phyloP scores from a whole-genome alignment of 2,888 invertebrate genomes.

The Apamea crenata region DNA sequence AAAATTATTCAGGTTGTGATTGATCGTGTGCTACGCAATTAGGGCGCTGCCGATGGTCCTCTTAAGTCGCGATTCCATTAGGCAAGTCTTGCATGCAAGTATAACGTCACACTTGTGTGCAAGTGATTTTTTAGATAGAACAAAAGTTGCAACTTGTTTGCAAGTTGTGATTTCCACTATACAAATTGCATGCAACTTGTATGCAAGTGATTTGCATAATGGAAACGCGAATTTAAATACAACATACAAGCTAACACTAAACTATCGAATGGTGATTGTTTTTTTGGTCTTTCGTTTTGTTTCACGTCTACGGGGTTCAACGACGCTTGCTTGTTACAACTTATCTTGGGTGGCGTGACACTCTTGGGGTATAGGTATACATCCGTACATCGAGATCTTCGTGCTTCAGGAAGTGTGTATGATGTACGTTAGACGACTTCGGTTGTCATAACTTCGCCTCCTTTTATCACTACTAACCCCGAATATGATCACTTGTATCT shows the following conservation, averaged over 20 bases:
- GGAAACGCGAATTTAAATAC: too few relatives aligned
- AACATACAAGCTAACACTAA: neutral
- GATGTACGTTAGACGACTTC: neutral
- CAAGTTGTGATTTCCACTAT: too few relatives aligned
- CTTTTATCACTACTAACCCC: neutral
- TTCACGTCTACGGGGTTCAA: neutral
- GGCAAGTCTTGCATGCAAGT: too few relatives aligned
- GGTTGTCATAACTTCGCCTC: neutral
- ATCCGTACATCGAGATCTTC: slow-evolving; percentile 18
- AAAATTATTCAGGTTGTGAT: too few relatives aligned
- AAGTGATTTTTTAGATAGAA: too few relatives aligned
- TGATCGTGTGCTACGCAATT: too few relatives aligned
- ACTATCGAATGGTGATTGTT: neutral
- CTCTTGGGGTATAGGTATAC: neutral
- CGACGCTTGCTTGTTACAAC: neutral
- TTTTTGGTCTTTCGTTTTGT: neutral
- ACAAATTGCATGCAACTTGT: too few relatives aligned
- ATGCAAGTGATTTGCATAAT: too few relatives aligned
- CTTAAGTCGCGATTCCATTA: too few relatives aligned
- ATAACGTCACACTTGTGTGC: too few relatives aligned
- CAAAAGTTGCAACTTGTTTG: too few relatives aligned
- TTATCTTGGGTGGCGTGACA: neutral
- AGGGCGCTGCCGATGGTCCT: neutral
- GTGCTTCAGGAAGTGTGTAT: neutral
- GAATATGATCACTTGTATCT: neutral